Conservation (phyloP, 2,888 invertebrate genomes). For the Eupithecia insigniata region DNA sequence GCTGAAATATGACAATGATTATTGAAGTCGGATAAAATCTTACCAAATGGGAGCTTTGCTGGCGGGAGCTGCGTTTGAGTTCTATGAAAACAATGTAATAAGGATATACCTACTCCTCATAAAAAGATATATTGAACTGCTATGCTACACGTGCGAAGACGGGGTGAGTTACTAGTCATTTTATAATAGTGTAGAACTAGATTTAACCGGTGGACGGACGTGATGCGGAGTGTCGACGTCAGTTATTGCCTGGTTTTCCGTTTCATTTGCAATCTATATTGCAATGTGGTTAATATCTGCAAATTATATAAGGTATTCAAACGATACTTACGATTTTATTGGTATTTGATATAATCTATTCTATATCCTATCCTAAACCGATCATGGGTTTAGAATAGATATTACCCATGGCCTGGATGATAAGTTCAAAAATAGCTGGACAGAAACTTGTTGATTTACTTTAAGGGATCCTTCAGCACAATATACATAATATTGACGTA, state of each 20-base stretch:
- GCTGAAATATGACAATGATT: no score
- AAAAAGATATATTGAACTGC: neutral
- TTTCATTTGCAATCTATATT: conserved; percentile 1
- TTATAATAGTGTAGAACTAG: conserved; percentile 28
- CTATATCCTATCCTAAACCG: no score
- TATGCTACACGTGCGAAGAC: neutral
- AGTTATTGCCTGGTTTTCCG: conserved; percentile 9
- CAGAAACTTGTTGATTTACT: no score
- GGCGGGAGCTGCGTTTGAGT: no score
- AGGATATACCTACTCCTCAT: neutral
- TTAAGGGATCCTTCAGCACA: no score
- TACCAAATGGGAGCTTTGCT: no score
- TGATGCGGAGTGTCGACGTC: conserved; percentile 26
- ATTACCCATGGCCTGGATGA: neutral
- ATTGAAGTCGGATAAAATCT: no score
- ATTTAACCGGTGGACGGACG: conserved; percentile 28
- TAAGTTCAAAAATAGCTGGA: neutral
- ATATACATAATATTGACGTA: no score
- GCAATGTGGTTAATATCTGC: conserved; percentile 1
- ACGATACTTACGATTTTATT: neutral
- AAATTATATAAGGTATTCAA: neutral
- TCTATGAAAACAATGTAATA: no score
- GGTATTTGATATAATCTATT: no score
- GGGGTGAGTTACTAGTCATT: conserved; percentile 25
- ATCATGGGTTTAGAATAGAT: neutral